Evolutionary conservation across 2,797 vertebrate species (phyloP).

Genomic region (Margarornis squamiger): DNA sequence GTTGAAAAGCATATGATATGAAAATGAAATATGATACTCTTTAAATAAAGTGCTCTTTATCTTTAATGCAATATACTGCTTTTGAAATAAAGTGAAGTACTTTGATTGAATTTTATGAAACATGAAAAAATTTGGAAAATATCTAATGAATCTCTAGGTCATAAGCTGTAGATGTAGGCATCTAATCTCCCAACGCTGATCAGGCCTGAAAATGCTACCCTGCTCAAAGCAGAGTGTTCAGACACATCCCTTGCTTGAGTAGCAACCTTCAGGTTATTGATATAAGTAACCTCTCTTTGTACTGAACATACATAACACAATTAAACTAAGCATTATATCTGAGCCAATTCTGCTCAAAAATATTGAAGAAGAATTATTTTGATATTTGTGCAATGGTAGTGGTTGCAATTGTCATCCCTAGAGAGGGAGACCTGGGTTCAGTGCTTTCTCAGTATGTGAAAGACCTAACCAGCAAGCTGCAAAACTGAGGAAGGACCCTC

Average conservation of each 20-base stretch:
- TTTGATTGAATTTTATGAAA: neutral
- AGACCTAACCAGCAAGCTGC: neutral
- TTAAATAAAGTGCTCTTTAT: neutral
- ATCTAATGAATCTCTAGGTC: neutral
- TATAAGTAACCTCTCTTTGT: neutral
- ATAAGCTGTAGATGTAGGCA: neutral
- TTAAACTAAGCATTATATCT: neutral
- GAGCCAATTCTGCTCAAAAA: neutral
- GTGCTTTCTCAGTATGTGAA: rapidly evolving
- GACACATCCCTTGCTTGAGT: rapidly evolving
- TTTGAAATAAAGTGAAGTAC: neutral
- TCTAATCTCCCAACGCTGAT: neutral
- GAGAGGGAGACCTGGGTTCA: neutral
- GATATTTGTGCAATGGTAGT: neutral
- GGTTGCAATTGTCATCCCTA: neutral
- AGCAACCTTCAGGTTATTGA: neutral
- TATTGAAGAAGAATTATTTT: neutral
- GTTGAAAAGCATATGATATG: neutral
- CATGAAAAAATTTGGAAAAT: neutral
- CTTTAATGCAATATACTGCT: neutral
- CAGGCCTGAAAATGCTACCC: neutral
- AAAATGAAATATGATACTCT: neutral
- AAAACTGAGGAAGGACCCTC: neutral
- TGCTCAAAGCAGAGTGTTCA: neutral
- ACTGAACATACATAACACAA: neutral